Evolutionary conservation across 2,113 vertebrate species (phyloP).

Genomic region (Azemiops feae): DNA sequence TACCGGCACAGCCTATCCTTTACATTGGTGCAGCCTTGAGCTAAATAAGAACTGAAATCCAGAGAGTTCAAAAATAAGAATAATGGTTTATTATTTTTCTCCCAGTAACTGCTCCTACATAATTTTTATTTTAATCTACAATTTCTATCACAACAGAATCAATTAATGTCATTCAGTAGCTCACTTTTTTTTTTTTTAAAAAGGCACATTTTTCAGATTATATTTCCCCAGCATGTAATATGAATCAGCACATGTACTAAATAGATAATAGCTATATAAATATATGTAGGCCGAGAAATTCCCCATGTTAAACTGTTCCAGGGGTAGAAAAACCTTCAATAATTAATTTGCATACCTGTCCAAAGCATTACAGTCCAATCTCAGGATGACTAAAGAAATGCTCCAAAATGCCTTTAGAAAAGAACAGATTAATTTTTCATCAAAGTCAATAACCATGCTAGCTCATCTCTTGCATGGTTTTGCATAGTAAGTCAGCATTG

Average conservation of each 20-base stretch:
- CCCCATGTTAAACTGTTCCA: background rate
- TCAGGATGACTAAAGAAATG: background rate
- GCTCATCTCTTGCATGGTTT: background rate
- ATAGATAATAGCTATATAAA: background rate
- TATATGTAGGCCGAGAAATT: background rate
- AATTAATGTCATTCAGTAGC: background rate
- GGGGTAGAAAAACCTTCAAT: background rate
- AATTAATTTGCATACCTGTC: background rate
- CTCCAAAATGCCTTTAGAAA: background rate
- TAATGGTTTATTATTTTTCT: background rate
- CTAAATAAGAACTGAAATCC: background rate
- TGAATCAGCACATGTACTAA: background rate
- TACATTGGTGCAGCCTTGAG: background rate
- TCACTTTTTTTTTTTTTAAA: background rate
- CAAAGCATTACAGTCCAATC: background rate
- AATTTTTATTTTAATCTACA: background rate
- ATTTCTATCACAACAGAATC: background rate
- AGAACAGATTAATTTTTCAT: background rate
- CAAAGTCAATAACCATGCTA: background rate
- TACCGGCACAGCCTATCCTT: background rate
- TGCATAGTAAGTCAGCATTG: background rate
- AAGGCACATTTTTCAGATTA: background rate
- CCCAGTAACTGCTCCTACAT: background rate
- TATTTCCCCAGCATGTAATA: background rate
- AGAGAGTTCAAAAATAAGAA: background rate